Percentiles rank a stretch among this genome's conserved stretches.
Conservation (phyloP, 1,140 invertebrate genomes). For the Drosophila lowei region DNA sequence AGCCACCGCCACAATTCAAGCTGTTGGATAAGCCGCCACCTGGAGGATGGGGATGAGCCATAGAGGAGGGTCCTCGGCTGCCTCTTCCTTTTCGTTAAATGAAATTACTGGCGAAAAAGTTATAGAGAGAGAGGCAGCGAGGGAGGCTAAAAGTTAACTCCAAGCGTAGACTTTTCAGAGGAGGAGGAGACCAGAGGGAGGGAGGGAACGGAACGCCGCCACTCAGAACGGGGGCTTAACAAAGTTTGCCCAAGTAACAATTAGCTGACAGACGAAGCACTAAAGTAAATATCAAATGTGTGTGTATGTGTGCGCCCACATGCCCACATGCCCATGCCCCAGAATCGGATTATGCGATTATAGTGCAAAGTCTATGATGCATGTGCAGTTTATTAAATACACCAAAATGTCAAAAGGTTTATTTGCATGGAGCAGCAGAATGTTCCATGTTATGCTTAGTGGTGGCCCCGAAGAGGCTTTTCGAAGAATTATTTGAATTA, state of each 20-base stretch:
- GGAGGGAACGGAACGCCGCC: too few species aligned
- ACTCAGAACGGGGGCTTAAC: conserved; percentile 3
- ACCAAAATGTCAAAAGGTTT: neutral
- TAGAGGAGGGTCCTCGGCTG: neutral
- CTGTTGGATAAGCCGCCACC: conserved; percentile 5
- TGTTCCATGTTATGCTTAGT: too few species aligned
- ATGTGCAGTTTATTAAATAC: conserved; percentile 33
- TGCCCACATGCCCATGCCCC: neutral
- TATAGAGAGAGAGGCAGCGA: neutral
- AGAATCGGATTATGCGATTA: conserved; percentile 18
- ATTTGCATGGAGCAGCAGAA: neutral
- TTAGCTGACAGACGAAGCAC: conserved; percentile 49
- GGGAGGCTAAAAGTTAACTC: conserved; percentile 42
- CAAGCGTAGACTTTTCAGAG: conserved; percentile 3
- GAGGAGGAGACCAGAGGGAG: neutral
- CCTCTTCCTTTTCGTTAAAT: conserved; percentile 53
- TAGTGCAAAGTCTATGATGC: conserved; percentile 5
- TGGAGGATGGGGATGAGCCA: conserved; percentile 26
- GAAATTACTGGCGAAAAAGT: conserved; percentile 61
- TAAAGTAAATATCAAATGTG: conserved; percentile 44
- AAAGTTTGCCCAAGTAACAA: conserved; percentile 69
- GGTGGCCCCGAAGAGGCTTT: too few species aligned
- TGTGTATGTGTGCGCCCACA: neutral
- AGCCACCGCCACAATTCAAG: conserved; percentile 15
- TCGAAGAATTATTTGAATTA: too few species aligned